Evolutionary conservation across 1,140 invertebrate species (phyloP).

Genomic region (Teleopsis dalmanni): DNA sequence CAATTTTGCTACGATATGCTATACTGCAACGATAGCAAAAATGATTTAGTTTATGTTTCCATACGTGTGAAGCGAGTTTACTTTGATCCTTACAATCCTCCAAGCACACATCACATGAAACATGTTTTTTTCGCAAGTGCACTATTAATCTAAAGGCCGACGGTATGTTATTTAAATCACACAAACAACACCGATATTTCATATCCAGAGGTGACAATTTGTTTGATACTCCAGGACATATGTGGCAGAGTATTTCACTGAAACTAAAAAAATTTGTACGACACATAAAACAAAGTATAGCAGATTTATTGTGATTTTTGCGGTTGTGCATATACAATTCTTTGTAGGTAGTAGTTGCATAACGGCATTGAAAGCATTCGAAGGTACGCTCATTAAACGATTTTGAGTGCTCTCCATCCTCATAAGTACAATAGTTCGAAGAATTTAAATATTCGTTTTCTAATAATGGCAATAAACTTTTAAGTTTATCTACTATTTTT

Average conservation of each 20-base stretch:
- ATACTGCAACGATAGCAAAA: slow-evolving; percentile 78
- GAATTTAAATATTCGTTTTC: slow-evolving; percentile 61
- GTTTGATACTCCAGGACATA: slow-evolving; percentile 66
- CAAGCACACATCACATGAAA: slow-evolving; percentile 76
- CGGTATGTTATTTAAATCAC: slow-evolving; percentile 62
- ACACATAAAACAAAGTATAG: slow-evolving; percentile 74
- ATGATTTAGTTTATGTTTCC: slow-evolving; percentile 81
- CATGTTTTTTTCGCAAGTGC: slow-evolving; percentile 71
- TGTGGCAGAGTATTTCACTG: slow-evolving; percentile 74
- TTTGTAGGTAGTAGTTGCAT: slow-evolving; percentile 64
- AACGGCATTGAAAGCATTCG: slow-evolving; percentile 78
- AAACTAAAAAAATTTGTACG: slow-evolving; percentile 77
- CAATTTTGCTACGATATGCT: slow-evolving; percentile 74
- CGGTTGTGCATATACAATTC: slow-evolving; percentile 76
- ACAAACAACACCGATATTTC: slow-evolving; percentile 65
- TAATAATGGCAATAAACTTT: slow-evolving; percentile 55
- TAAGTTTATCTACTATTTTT: slow-evolving; percentile 60
- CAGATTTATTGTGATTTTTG: slow-evolving; percentile 74
- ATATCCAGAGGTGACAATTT: slow-evolving; percentile 50
- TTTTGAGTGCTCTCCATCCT: slow-evolving; percentile 22
- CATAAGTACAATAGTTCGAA: slow-evolving; percentile 56
- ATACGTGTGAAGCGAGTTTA: slow-evolving; percentile 71
- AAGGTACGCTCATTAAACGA: slow-evolving; percentile 51
- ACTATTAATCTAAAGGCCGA: slow-evolving; percentile 79
- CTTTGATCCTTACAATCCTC: slow-evolving; percentile 67